Evolutionary conservation across 2,797 vertebrate species (phyloP), one percentile per base, ranked within the genome.

Genomic region (Loris lydekkerianus): DNA sequence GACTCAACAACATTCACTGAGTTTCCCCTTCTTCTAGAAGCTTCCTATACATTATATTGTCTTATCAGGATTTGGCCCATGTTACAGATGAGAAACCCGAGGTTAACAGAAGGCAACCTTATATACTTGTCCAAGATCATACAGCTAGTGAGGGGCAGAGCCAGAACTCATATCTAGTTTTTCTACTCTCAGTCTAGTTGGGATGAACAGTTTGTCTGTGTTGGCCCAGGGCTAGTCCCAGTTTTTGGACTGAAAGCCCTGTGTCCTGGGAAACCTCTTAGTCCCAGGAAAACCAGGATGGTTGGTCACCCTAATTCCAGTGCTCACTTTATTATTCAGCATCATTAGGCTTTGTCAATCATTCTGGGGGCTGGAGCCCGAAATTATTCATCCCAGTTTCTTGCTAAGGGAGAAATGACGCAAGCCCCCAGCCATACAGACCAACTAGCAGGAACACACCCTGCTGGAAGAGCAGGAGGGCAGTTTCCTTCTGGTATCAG

Each of bases 261-360:
- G 1, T n/a, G 23, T 85, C 40, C 73, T 8, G n/a, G 84, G 37
- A 94, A 91, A 94, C 13, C 25, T 27, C 29, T 67, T n/a, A 25
- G 20, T 82, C 37, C 46, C 7, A 25, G 69, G 63, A 11, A 82
- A 80, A 65, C 23, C 18, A 23, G 34, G 86, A 58, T 23, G 1
- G 11, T 29, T 87, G 61, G n/a, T 63, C 43, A 49, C 10, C n/a
- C 29, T 25, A 63, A 61, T 23, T 58, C 78, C 3, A 34, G 34
- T 21, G 40, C 49, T 83, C 15, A 27, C 78, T 80, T 37, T 2
- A 9, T 60, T 78, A 72, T 20, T 86, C 53, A 56, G 15, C 56
- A 75, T 37, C 43, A n/a, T 69, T 82, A 85, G 89, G 37, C 40
- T 96, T 89, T 93, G 78, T 46, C 65, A 91, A 2, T 31, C 8